These are phyloP conservation scores for Melanotaenia nigrans DNA, from an alignment of 2,797 vertebrate species.

Conservation along the genomic window DNA sequence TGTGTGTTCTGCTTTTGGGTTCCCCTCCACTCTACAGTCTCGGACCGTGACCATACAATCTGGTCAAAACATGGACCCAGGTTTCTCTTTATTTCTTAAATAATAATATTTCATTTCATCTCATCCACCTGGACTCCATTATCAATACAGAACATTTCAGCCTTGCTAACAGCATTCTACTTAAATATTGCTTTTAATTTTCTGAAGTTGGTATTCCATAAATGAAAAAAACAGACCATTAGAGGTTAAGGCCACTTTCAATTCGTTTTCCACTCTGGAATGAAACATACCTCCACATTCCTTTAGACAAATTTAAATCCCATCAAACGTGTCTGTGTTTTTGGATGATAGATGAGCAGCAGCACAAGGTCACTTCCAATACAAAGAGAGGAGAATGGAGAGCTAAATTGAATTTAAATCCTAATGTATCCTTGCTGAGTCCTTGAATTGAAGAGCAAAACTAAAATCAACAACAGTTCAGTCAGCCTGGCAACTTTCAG, in stretches of 20 bases:
- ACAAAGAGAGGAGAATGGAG: conserved; percentile 7
- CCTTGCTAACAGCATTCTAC: background rate
- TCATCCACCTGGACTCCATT: background rate
- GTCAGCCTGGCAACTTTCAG: background rate
- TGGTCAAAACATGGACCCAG: too few relatives aligned
- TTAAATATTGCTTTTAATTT: background rate
- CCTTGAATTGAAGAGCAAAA: conserved; percentile 7
- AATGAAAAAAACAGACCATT: background rate
- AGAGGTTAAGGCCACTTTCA: conserved; percentile 14
- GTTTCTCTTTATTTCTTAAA: too few relatives aligned
- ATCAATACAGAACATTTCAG: background rate
- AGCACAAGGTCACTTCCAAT: conserved; percentile 44
- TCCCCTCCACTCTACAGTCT: too few relatives aligned
- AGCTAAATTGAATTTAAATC: conserved; percentile 39
- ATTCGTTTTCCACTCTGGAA: conserved; percentile 13
- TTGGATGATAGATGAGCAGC: conserved; percentile 49
- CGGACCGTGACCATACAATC: too few relatives aligned
- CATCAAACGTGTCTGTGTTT: conserved; percentile 12
- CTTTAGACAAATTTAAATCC: conserved; percentile 25
- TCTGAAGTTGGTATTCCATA: background rate
- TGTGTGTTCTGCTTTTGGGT: too few relatives aligned
- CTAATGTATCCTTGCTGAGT: conserved; percentile 5
- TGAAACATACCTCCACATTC: conserved; percentile 5
- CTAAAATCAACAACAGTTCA: background rate
- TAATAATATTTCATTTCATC: too few relatives aligned